Base-by-base conservation (phyloP, 2,113 vertebrate genomes). In the Passer montanus region DNA sequence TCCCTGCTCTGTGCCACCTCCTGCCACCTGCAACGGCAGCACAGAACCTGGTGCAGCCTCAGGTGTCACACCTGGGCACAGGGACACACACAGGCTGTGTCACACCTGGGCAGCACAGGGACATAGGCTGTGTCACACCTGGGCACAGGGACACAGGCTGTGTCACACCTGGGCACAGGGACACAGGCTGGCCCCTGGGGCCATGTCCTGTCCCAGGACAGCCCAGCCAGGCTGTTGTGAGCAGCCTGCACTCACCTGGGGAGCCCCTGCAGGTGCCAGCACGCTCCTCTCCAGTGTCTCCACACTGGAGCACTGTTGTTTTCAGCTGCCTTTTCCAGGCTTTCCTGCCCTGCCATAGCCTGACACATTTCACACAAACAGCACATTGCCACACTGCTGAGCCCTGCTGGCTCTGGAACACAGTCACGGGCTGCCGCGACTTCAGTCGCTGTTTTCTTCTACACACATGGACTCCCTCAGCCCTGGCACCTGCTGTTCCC, bases 171-270 rank as follows among this genome's bases (percentile, higher is more conserved):
- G 52, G 52, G 9, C 81, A 37, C 55, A 28, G 2, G 53, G 78
- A 37, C 55, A 43, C 16, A 6, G 55, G 55, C 33, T 56, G 56
- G 64, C 46, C 6, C 11, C 46, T 16, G 20, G 8, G n/a, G 58
- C 3, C 0, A 8, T 13, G 43, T 43, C 62, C 37, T 12, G 73
- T 13, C 21, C 31, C 62, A 14, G 46, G 11, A 26, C 14, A 8
- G 24, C 9, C 21, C 26, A 13, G 43, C 17, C 30, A 1, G 22
- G 68, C 37, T 33, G 28, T 11, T 0, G 3, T 0, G 0, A 2
- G 4, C 18, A 0, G 2, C 7, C 17, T 1, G 23, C 1, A 31
- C 39, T 2, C 44, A 9, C 30, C 44, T 2, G 7, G 19, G 26
- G 28, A 30, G 9, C 66, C 16, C 0, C 0, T 14, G 31, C 15